Evolutionary conservation across 2,113 vertebrate genomes (phyloP).

Genomic region (Conger conger): DNA sequence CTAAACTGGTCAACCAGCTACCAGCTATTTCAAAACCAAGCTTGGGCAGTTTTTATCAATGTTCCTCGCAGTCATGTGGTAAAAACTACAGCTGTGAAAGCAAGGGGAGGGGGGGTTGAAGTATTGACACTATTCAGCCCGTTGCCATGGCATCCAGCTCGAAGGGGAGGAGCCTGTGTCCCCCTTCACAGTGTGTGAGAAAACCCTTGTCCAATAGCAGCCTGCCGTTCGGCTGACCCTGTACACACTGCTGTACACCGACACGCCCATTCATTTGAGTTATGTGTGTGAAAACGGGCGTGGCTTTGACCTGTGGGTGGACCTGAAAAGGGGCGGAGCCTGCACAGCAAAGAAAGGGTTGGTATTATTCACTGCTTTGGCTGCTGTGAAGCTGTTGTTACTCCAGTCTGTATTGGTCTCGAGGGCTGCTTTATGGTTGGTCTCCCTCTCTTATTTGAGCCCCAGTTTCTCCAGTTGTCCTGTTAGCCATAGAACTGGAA

Average conservation of each 20-base stretch:
- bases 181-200: too few species aligned
- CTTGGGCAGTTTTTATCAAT: too few species aligned
- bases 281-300: neutral
- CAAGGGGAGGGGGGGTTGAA: neutral
- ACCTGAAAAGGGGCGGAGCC: too few species aligned
- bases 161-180: neutral
- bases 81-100: neutral
- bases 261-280: too few species aligned
- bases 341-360: too few species aligned
- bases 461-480: neutral
- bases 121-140: slow-evolving; percentile 2
- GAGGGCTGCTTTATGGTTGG: too few species aligned
- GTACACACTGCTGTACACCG: too few species aligned
- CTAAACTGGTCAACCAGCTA: too few species aligned
- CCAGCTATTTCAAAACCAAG: too few species aligned
- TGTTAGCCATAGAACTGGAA: neutral
- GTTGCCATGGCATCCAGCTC: slow-evolving; percentile 19
- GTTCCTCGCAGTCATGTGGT: neutral
- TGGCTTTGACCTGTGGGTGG: neutral
- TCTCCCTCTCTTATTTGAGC: neutral
- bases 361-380: too few species aligned
- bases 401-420: neutral
- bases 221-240: neutral
- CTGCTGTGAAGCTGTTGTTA: neutral
- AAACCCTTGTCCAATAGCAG: too few species aligned